Base-by-base conservation (phyloP, 2,797 vertebrate genomes). In the Anguilla anguilla region DNA sequence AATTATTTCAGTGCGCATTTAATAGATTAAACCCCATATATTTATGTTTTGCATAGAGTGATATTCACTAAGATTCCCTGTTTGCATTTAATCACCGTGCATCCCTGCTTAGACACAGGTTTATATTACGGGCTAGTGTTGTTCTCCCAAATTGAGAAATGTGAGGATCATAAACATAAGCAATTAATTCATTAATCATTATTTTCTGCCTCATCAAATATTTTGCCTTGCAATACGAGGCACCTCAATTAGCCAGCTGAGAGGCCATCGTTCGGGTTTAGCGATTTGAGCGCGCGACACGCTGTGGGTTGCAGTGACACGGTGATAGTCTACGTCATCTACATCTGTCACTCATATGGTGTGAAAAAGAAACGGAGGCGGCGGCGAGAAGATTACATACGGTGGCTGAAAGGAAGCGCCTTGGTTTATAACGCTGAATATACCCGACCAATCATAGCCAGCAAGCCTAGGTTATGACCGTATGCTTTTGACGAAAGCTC, bases 181-280 rank as follows among this genome's bases (percentile, higher is more conserved):
- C 95, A 96, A 95, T 94, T 95, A 96, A 97, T 96, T 96, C 96
- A 97, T 97, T 97, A 96, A 97, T 97, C 96, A 97, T 97, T 96
- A 94, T 97, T 97, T 97, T 97, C 96, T 96, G 96, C 96, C 96
- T 96, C 96, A 96, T 96, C 96, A 96, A 95, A 94, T 96, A 93
- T 96, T 96, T 96, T 96, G 95, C 96, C 91, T 94, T 96, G 95
- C 96, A 86, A 92, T 94, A 89, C 96, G 95, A 93, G 94, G 93
- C 91, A 93, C 83, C 88, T 90, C 91, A 94, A 93, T 92, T 95
- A 96, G 95, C 96, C 96, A 96, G 96, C 96, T 94, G 83, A 93
- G 94, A 95, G 94, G 95, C 94, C 94, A 95, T 94, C 95, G 95
- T 96, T 96, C 96, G 17, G 9, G 95, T 96, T 96, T 96, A 95